A percentile compares a stretch with the other conserved stretches of the same genome.
phyloP scores from a whole-genome alignment of 2,888 invertebrate species.

The Subacronicta megacephala region DNA sequence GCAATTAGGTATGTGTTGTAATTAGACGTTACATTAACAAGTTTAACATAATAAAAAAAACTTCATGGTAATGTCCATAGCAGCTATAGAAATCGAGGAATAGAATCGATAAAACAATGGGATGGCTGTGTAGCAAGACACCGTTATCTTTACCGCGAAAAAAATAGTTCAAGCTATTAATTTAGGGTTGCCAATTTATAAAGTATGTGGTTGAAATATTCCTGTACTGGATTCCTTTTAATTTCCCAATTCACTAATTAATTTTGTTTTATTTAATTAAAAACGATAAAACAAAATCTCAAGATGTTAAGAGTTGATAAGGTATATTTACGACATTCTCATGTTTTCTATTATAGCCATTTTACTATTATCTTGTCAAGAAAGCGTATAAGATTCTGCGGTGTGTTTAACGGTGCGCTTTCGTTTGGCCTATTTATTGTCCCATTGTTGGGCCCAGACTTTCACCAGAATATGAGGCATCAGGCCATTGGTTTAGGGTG shows the following conservation, averaged over 20 bases:
- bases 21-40: conserved; percentile 41
- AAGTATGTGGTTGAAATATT: background rate
- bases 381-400: conserved; percentile 36
- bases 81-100: conserved; percentile 31
- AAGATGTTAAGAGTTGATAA: conserved; percentile 26
- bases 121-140: conserved; percentile 21
- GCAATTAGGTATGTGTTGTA: conserved; percentile 25
- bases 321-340: conserved; percentile 22
- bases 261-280: conserved; percentile 6
- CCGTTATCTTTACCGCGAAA: conserved; percentile 14
- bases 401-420: conserved; percentile 8
- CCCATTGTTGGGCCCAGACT: background rate
- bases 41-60: conserved; percentile 17
- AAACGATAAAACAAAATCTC: conserved; percentile 12
- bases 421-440: background rate
- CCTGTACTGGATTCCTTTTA: too few relatives aligned
- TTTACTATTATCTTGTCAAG: conserved; percentile 31
- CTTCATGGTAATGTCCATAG: conserved; percentile 35
- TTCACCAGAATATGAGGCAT: background rate
- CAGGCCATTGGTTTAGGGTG: background rate
- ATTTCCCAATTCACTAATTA: background rate
- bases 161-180: conserved; percentile 26
- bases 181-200: conserved; percentile 36
- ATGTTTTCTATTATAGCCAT: conserved; percentile 11
- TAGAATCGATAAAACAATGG: conserved; percentile 38